Evolutionary conservation across 1,140 invertebrate species (phyloP), one percentile per base, ranked within the genome.

Genomic region (Dreissena polymorpha): DNA sequence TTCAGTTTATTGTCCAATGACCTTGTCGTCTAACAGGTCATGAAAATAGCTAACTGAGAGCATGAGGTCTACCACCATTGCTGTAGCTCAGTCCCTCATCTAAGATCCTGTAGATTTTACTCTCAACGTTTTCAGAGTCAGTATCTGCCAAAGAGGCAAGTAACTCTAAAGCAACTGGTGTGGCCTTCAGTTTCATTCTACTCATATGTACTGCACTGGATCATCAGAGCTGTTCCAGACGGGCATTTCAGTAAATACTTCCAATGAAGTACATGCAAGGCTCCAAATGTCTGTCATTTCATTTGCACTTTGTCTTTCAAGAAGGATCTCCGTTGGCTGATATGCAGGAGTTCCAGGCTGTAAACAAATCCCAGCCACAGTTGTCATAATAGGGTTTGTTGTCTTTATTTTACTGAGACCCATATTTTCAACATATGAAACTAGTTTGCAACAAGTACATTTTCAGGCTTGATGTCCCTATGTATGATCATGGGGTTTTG

Each of bases 351-450:
- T 80, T 1, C 84, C 72, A 63, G 84, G 72, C 50, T 85, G 77
- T 21, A 51, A 3, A 5, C 23, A 68, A 7, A 12, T 23, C 21
- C 78, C 77, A 27, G 29, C 69, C 50, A 81, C 12, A 16, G 84
- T 81, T 57, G 77, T 76, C 18, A 75, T 64, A 16, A 72, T 13
- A 16, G 71, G 80, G 29, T 69, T 75, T 65, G 75, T 81, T 14
- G 85, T 83, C 29, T 83, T 83, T 27, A 86, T 25, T 63, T 83
- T 86, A 25, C 80, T 79, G 0, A 86, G 25, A n/a, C 79, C 85
- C 51, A 86, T 78, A 39, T 86, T 18, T 70, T 72, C 12, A 83
- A 39, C 21, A 39, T 25, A 49, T 79, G 72, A 16, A 83, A 60
- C 50, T 79, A 65, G n/a, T 68, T 50, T 21, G 80, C 53, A 18